Evolutionary conservation across 2,113 vertebrate genomes (phyloP).

Genomic region (Brachyistius frenatus): DNA sequence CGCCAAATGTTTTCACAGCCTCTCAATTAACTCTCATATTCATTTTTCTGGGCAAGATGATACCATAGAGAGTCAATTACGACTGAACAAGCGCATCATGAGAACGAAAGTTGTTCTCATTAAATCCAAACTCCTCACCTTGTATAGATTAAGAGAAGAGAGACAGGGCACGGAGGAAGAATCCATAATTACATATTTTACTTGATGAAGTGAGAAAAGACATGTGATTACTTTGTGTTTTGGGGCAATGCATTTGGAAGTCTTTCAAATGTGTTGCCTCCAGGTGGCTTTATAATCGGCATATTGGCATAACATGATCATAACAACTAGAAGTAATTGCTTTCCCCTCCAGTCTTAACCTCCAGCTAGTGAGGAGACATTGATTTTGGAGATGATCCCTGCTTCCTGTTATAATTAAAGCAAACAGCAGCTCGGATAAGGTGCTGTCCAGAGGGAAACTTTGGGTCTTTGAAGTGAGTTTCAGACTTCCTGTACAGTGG

Average conservation of each 20-base stretch:
- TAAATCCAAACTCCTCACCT: slow-evolving; percentile 51
- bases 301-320: slow-evolving; percentile 32
- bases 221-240: slow-evolving; percentile 2
- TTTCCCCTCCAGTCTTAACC: slow-evolving; percentile 52
- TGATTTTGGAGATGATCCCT: slow-evolving; percentile 53
- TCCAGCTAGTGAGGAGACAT: slow-evolving; percentile 45
- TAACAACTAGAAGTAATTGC: slow-evolving; percentile 59
- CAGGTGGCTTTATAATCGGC: slow-evolving; percentile 28
- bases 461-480: slow-evolving; percentile 52
- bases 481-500: slow-evolving; percentile 29
- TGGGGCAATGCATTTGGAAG: slow-evolving; percentile 3
- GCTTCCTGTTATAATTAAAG: slow-evolving; percentile 61
- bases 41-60: slow-evolving; percentile 40
- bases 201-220: slow-evolving; percentile 19
- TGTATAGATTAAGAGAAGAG: slow-evolving; percentile 18
- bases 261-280: slow-evolving; percentile 23
- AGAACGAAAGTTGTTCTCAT: slow-evolving; percentile 67
- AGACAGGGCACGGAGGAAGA: slow-evolving; percentile 18
- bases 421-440: slow-evolving; percentile 50
- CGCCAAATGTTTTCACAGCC: slow-evolving; percentile 53
- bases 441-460: slow-evolving; percentile 47
- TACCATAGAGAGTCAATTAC: slow-evolving; percentile 62
- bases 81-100: slow-evolving; percentile 50
- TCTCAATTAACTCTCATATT: slow-evolving; percentile 62
- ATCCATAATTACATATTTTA: slow-evolving; percentile 3